A percentile compares a stretch with the other conserved stretches of the same genome.
These are phyloP conservation scores for Napeogenes inachia DNA, from an alignment of 2,888 invertebrate genomes.

Conservation along the genomic window DNA sequence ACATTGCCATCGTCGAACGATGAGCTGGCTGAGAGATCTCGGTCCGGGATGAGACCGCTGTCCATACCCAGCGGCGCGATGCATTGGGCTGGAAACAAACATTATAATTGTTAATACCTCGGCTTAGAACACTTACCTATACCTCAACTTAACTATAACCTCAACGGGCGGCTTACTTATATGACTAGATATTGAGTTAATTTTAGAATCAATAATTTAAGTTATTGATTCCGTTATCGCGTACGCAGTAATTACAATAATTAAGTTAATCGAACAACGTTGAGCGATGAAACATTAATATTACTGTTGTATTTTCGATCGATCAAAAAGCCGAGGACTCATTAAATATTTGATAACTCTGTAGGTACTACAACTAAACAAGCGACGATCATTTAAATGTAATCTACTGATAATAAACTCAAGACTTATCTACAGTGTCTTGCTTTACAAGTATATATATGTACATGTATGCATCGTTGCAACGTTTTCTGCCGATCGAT, in stretches of 20 bases:
- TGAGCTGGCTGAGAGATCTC: slow-evolving; percentile 89
- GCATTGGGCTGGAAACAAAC: slow-evolving; percentile 83
- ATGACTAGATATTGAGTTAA: not conserved
- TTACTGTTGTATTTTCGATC: slow-evolving; percentile 22
- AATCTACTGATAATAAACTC: too few species aligned
- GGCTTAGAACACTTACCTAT: not conserved
- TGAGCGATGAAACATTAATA: slow-evolving; percentile 11
- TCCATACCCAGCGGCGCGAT: slow-evolving; percentile 91
- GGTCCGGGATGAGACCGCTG: slow-evolving; percentile 86
- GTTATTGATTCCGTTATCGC: not conserved
- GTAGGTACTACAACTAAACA: too few species aligned
- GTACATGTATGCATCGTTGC: too few species aligned
- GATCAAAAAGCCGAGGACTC: slow-evolving; percentile 16
- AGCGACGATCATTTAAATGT: too few species aligned
- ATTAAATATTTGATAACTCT: slow-evolving; percentile 24
- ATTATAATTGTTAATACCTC: not conserved
- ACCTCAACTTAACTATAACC: not conserved
- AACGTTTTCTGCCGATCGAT: not conserved
- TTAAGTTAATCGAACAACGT: slow-evolving; percentile 5
- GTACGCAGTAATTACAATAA: slow-evolving; percentile 13
- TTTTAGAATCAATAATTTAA: not conserved
- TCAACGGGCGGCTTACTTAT: not conserved
- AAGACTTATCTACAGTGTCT: too few species aligned
- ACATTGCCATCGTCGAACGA: slow-evolving; percentile 90
- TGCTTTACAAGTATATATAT: too few species aligned